Evolutionary conservation across 2,113 vertebrate species (phyloP), one percentile per base, ranked within the genome.

Genomic region (Nannobrachium achirus): DNA sequence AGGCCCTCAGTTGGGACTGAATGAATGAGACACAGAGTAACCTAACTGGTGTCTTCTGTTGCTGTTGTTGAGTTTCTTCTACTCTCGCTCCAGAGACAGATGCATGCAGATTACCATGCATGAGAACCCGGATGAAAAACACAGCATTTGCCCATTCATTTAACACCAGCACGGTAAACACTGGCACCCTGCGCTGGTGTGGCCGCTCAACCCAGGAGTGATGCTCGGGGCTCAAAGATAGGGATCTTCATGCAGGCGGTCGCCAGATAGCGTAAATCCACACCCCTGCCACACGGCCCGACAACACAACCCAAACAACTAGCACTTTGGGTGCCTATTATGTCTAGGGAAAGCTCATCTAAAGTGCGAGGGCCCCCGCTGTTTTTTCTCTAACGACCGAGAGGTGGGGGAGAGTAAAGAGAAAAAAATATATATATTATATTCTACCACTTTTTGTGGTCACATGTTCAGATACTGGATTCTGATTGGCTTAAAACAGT

Each of bases 181-280:
- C 73, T 87, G 72, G 70, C 79, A 80, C 65, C 38, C 52, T 58
- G 49, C 48, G 50, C 66, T 71, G 60, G 71, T 59, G 69, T 53
- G 56, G 25, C 75, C 71, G 77, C 69, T 73, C 52, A 75, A 41
- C 67, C 18, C 42, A 51, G 58, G 53, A 66, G 73, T 45, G 50
- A 80, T 73, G 69, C 69, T 69, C 57, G 20, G 25, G 56, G 65
- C 52, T 56, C 25, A 83, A n/a, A n/a, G 88, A 92, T 91, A 84
- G 6, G 51, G 63, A 90, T 87, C 82, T 86, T 75, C 16, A 89
- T 86, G 88, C 84, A 72, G 90, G 89, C 50, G 63, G 81, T 63
- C 50, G 61, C 81, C 74, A 74, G 81, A 79, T 78, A 82, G 70
- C 59, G 49, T 56, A 70, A 79, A 59, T 51, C 65, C 51, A 44